Evolutionary conservation across 2,797 vertebrate species (phyloP).

Genomic region (Rousettus madagascariensis): DNA sequence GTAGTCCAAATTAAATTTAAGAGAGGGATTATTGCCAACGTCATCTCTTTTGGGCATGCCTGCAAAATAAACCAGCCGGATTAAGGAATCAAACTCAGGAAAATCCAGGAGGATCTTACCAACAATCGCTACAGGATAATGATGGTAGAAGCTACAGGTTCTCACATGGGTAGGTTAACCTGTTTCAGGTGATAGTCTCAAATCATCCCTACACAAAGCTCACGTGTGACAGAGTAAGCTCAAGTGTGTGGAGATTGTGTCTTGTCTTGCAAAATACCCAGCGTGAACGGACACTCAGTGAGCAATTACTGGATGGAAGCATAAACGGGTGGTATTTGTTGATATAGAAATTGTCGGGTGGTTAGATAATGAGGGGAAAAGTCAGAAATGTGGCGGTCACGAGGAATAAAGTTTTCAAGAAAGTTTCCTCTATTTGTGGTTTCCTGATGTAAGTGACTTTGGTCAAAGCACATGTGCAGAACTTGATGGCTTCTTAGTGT

Average conservation of each 20-base stretch:
- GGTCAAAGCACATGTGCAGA: background rate
- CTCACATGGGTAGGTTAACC: slow-evolving; percentile 56
- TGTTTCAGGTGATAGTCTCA: background rate
- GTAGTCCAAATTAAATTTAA: slow-evolving; percentile 72
- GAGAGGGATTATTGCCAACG: slow-evolving; percentile 64
- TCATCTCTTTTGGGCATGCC: slow-evolving; percentile 74
- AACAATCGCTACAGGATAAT: slow-evolving; percentile 59
- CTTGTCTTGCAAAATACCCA: background rate
- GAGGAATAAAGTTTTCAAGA: slow-evolving; percentile 2
- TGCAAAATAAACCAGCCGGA: slow-evolving; percentile 78
- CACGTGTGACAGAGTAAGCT: background rate
- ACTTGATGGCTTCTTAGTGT: background rate
- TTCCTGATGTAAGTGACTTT: background rate
- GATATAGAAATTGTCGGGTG: background rate
- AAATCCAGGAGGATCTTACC: slow-evolving; percentile 66
- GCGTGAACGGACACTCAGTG: background rate
- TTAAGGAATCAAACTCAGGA: slow-evolving; percentile 77
- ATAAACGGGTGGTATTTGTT: background rate
- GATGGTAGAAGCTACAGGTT: slow-evolving; percentile 66
- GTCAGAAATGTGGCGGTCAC: background rate
- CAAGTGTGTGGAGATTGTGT: background rate
- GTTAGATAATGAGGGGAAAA: background rate
- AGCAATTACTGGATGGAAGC: background rate
- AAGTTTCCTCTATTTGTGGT: background rate
- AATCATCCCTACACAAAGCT: background rate